These are phyloP conservation scores for Eupeodes latifasciatus DNA, from an alignment of 2,888 invertebrate species.

Conservation along the genomic window DNA sequence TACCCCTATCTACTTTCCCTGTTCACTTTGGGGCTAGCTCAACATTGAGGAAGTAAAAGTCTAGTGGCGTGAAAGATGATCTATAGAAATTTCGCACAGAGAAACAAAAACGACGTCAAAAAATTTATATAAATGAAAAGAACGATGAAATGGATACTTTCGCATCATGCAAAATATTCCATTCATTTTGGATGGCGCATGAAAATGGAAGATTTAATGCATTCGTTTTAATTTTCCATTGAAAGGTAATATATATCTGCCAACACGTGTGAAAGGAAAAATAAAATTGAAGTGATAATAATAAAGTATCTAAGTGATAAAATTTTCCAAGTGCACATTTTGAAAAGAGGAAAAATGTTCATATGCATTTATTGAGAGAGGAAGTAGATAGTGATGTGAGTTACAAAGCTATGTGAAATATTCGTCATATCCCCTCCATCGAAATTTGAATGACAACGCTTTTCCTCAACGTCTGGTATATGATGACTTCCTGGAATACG, in stretches of 20 bases:
- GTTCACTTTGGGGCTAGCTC: slow-evolving; percentile 1
- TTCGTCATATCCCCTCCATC: background rate
- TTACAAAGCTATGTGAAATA: background rate
- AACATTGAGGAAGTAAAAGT: slow-evolving; percentile 8
- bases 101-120: background rate
- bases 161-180: slow-evolving; percentile 30
- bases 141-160: slow-evolving; percentile 25
- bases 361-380: background rate
- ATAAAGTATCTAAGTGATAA: background rate
- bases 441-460: background rate
- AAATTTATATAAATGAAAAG: background rate
- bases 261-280: slow-evolving; percentile 6
- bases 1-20: background rate
- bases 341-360: background rate
- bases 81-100: slow-evolving; percentile 30
- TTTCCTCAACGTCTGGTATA: too few species aligned
- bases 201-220: slow-evolving; percentile 13
- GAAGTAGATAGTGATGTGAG: background rate
- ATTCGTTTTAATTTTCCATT: slow-evolving; percentile 39
- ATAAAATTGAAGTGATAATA: background rate
- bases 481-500: too few species aligned
- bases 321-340: slow-evolving; percentile 16
- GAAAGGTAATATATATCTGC: slow-evolving; percentile 18
- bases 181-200: slow-evolving; percentile 4
- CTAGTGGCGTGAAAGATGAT: slow-evolving; percentile 43